Evolutionary conservation across 2,888 invertebrate species (phyloP), one percentile per base, ranked within the genome.

Genomic region (Dynastes maya): DNA sequence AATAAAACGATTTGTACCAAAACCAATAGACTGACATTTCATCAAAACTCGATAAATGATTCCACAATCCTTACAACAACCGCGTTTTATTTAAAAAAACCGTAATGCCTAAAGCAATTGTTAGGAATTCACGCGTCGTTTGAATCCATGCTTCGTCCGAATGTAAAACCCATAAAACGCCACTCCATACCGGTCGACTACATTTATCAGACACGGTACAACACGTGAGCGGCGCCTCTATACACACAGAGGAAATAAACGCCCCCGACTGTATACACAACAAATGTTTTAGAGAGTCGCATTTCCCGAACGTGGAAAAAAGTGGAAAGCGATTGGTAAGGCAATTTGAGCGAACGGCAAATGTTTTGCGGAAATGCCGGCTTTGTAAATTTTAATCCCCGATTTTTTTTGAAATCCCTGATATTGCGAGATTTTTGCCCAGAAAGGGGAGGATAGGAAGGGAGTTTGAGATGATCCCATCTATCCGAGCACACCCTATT

Each of bases 381-480:
- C 65, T 45, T 67, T 67, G 45, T 67, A 67, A 45, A 67, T 67
- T 67, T 45, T 45, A 67, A 67, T 67, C 37, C 65, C n/a, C 65
- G 40, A 45, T 63, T 27, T 29, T 58, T 58, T 58, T 58, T 53
- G 16, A 58, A 58, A 22, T 22, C 2, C 55, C 55, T 22, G 8
- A 22, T 58, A 22, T 5, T 16, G 55, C 22, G 22, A 58, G 55
- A 22, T 22, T 58, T 58, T 58, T 8, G 1, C 22, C 22, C 22
- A 22, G 6, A 16, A 16, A 16, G 5, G 13, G 16, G 53, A 53
- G 53, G 16, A 16, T 6, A 3, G 13, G 13, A 16, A n/a, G 53
- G 3, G 55, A 1, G 22, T 16, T 22, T 4, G 55, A 8, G 55
- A 58, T 16, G 6, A 16, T 58, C 8, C 22, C 55, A 4, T 16